A percentile compares a stretch with the other conserved stretches of the same genome.
Conservation (phyloP, 2,888 invertebrate species). For the Andrena marginata region DNA sequence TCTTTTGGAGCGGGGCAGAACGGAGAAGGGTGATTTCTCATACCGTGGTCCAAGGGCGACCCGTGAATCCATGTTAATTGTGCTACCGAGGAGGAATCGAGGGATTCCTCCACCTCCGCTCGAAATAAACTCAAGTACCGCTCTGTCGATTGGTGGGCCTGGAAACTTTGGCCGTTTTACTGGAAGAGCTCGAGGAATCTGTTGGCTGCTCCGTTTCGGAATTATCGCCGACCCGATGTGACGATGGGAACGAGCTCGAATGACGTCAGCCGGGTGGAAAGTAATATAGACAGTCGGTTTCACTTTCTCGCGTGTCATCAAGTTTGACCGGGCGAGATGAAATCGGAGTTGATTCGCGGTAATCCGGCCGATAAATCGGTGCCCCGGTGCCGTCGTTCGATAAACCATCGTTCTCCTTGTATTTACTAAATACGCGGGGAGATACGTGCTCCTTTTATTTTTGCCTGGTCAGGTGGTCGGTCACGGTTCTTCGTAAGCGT, state of each 20-base stretch:
- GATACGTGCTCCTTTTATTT: slow-evolving; percentile 20
- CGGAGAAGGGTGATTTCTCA: slow-evolving; percentile 67
- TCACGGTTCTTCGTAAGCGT: slow-evolving; percentile 7
- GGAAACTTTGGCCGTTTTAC: not conserved
- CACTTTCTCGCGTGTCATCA: slow-evolving; percentile 62
- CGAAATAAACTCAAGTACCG: not conserved
- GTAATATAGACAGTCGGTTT: slow-evolving; percentile 54
- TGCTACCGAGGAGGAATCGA: not conserved
- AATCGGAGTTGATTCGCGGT: slow-evolving; percentile 62
- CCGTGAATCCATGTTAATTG: slow-evolving; percentile 26
- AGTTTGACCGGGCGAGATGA: slow-evolving; percentile 50
- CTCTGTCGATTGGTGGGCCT: too few relatives aligned
- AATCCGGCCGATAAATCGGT: slow-evolving; percentile 61
- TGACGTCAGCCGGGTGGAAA: slow-evolving; percentile 51
- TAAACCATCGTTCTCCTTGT: slow-evolving; percentile 37
- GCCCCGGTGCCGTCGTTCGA: slow-evolving; percentile 35
- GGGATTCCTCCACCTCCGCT: not conserved
- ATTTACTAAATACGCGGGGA: slow-evolving; percentile 50
- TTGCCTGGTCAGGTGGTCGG: not conserved
- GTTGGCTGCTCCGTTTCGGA: slow-evolving; percentile 14
- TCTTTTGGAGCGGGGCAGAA: slow-evolving; percentile 59
- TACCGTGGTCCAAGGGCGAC: slow-evolving; percentile 46
- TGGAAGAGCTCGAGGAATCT: slow-evolving; percentile 14
- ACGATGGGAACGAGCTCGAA: slow-evolving; percentile 23
- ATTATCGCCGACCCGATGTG: slow-evolving; percentile 32